These are phyloP conservation scores for Drosophila aldrichi DNA, from an alignment of 2,888 invertebrate genomes.

Conservation along the genomic window DNA sequence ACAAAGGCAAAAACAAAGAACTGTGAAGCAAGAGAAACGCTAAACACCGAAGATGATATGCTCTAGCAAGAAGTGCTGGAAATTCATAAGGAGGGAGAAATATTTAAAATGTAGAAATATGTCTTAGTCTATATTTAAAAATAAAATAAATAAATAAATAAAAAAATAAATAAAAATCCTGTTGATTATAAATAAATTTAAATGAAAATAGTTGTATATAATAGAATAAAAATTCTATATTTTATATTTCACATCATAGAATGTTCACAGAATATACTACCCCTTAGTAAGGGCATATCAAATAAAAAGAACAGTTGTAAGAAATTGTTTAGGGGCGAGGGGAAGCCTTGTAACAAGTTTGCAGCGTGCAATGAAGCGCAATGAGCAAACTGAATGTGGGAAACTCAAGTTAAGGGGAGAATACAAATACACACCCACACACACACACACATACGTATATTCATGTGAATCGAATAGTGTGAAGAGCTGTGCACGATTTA, in stretches of 20 bases:
- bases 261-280: neutral
- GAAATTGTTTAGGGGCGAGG: constrained; percentile 29
- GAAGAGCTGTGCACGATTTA: constrained; percentile 28
- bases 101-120: no score
- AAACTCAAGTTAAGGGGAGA: constrained; percentile 1
- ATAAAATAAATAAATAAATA: no score
- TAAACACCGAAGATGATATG: neutral
- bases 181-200: no score
- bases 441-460: no score
- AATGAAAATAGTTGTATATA: neutral
- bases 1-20: constrained; percentile 1
- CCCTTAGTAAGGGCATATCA: constrained; percentile 2
- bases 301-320: constrained; percentile 31
- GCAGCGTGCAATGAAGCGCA: constrained; percentile 56
- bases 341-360: constrained; percentile 42
- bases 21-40: neutral
- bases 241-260: neutral
- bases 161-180: no score
- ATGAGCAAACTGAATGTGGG: constrained; percentile 40
- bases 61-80: neutral
- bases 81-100: no score
- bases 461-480: constrained; percentile 24
- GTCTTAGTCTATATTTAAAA: no score
- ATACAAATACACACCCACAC: neutral
- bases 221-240: neutral